phyloP scores from a whole-genome alignment of 2,797 vertebrate genomes.

The Schizopygopsis malacanthus region DNA sequence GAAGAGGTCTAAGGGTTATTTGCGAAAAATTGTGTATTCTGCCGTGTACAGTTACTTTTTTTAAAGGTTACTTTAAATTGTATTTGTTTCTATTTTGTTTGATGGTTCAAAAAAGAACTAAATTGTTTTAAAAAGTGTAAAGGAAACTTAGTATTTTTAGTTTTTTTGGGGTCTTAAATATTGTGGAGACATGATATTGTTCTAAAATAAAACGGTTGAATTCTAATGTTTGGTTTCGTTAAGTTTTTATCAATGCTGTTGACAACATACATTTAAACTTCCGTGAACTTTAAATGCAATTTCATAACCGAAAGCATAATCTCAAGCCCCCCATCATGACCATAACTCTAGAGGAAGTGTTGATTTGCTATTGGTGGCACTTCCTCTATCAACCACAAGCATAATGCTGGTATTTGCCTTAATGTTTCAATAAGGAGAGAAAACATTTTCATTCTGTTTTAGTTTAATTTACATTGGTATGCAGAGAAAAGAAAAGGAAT shows the following conservation, averaged over 20 bases:
- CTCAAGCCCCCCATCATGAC: neutral
- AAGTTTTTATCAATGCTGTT: neutral
- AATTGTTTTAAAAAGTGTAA: constrained; percentile 78
- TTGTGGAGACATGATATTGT: constrained; percentile 78
- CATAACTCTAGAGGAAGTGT: neutral
- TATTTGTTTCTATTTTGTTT: constrained; percentile 81
- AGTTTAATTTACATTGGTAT: neutral
- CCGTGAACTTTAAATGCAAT: neutral
- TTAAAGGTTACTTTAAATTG: constrained; percentile 72
- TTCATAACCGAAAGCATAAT: neutral
- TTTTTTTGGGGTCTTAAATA: constrained; percentile 73
- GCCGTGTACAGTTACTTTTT: constrained; percentile 85
- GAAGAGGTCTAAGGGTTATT: constrained; percentile 77
- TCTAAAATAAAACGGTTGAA: constrained; percentile 80
- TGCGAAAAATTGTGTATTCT: constrained; percentile 82
- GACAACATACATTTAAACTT: neutral
- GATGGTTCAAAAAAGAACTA: constrained; percentile 80
- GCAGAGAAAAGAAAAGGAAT: neutral
- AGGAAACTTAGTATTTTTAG: constrained; percentile 79
- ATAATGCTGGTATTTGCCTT: too few species aligned
- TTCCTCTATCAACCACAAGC: constrained; percentile 24
- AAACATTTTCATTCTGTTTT: neutral
- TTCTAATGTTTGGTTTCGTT: constrained; percentile 59
- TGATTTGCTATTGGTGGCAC: neutral
- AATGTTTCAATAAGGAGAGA: neutral